Evolutionary conservation across 2,888 invertebrate species (phyloP).

Genomic region (Omphaloscelis lunosa): DNA sequence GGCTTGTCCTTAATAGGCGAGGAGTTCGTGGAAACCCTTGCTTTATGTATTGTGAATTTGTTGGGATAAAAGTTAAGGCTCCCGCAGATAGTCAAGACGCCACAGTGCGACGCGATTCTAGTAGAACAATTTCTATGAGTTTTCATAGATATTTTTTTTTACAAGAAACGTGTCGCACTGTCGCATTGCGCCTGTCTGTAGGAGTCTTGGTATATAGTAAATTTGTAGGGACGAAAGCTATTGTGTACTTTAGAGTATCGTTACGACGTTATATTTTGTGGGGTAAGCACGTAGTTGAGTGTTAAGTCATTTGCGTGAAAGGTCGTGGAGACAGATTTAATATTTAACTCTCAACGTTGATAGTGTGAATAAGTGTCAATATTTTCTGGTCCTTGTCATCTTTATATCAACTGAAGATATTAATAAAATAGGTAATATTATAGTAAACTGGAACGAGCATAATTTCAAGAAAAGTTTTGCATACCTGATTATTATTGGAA

Average conservation of each 20-base stretch:
- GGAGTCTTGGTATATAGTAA: background rate
- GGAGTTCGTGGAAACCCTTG: conserved; percentile 63
- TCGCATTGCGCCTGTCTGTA: no score
- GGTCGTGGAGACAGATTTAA: background rate
- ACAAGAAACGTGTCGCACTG: no score
- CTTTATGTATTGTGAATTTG: conserved; percentile 45
- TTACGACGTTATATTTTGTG: conserved; percentile 32
- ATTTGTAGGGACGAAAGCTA: conserved; percentile 43
- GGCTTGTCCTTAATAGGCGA: conserved; percentile 68
- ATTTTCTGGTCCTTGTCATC: background rate
- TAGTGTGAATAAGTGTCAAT: conserved; percentile 1
- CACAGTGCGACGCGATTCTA: no score
- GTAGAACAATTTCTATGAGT: no score
- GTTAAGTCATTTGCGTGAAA: conserved; percentile 26
- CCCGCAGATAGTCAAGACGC: no score
- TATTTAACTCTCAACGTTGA: conserved; percentile 31
- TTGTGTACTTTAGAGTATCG: conserved; percentile 29
- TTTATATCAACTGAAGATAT: background rate
- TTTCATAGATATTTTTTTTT: no score
- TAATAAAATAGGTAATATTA: background rate
- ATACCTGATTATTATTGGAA: background rate
- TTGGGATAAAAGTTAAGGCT: conserved; percentile 12
- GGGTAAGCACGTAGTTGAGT: conserved; percentile 38
- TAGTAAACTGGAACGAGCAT: background rate
- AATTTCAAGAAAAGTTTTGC: background rate